Evolutionary conservation across 2,113 vertebrate species (phyloP), one percentile per base, ranked within the genome.

Genomic region (Hippoglossus stenolepis): DNA sequence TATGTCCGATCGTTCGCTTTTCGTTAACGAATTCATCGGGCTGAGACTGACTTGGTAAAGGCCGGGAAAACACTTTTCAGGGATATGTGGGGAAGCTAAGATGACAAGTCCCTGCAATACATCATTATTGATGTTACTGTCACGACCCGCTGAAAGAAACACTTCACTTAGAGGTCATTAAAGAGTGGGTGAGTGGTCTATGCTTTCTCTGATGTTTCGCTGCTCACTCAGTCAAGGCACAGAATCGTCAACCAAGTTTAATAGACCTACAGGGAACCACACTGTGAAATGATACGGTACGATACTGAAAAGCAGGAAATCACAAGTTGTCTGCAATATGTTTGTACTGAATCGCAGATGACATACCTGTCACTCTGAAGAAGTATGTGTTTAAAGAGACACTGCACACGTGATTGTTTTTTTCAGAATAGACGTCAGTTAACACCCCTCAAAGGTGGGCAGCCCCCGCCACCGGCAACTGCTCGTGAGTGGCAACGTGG

Each of bases 41-140:
- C 85, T 84, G 78, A 35, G 65, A 78, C 82, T 66, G 77, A 66
- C 70, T 79, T 73, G 63, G 61, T 67, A 31, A 73, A 63, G 56
- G 67, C 62, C 64, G 20, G 54, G 40, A 3, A 38, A 82, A 79
- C 75, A 64, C 40, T 75, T 84, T 77, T 61, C 68, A 51, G 57
- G 78, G 85, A 87, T 73, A 77, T 83, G 76, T 73, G 47, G 45
- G 71, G 77, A 89, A 56, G 40, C 54, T 66, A 45, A 23, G 78
- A 80, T 66, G 79, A 79, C 61, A 77, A 67, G 72, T 56, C 3
- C 8, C 31, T 43, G 68, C 69, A 75, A 88, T 90, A 84, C 76
- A 89, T 90, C 87, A 86, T 86, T 90, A 93, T 86, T 85, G 85
- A 93, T 85, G 75, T 75, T 65, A 14, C 86, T 89, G 87, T 87